Base-by-base conservation (phyloP, 2,888 invertebrate genomes). In the Pomacea canaliculata region DNA sequence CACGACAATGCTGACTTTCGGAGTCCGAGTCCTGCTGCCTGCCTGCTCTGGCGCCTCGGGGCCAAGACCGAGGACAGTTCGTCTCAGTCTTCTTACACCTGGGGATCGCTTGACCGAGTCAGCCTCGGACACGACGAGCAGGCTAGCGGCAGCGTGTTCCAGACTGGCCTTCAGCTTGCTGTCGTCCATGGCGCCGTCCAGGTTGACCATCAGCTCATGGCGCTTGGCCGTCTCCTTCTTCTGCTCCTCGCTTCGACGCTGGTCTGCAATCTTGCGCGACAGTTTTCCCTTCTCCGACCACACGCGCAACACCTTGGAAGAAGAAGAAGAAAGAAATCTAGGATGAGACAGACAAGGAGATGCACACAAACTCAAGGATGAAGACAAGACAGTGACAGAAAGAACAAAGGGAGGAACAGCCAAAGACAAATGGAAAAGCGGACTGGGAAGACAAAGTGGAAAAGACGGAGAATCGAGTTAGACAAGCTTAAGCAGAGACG, bases 261-360 rank as follows among this genome's bases (percentile, higher is more conserved):
- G 74, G 23, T 74, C 74, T 1, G 74, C 68, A 27, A 74, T 74
- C 62, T 46, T 46, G 27, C 74, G 59, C 1, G 74, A 74, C 62
- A 68, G 68, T 48, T 74, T 74, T 16, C 67, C 69, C 27, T 69
- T 74, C 59, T 67, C 74, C 48, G 74, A 68, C 74, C 74, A 74
- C 7, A 74, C 69, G 12, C 69, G 59, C n/a, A 74, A 59, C 68
- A 74, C 67, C 74, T 74, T 66, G 37, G 56, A 9, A 18, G n/a
- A 66, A 5, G n/a, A 66, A 5, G 18, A 8, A 12, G 23, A 51
- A 7, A 19, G 18, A 23, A 18, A 16, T 9, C n/a, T 18, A 37
- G 46, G 37, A 67, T 23, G 23, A 7, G 27, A 1, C 67, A 67
- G 18, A 12, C 19, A 37, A 7, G 1, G 48, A 48, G 13, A 18